Percentiles rank a stretch among this genome's conserved stretches.
These are phyloP conservation scores for Brachionus plicatilis DNA, from an alignment of 1,140 invertebrate species.

Conservation along the genomic window DNA sequence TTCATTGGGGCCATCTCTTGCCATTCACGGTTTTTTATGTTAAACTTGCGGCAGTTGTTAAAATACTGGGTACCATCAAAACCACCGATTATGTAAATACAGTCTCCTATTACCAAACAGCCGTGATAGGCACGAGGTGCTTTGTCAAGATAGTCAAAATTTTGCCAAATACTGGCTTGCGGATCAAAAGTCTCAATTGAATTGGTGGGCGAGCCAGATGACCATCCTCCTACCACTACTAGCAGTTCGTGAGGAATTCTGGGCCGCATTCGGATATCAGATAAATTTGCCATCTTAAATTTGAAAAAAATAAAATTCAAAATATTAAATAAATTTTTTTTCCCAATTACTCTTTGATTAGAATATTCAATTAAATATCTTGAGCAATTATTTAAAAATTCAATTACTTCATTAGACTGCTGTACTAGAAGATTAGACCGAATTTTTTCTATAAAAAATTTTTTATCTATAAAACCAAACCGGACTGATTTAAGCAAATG, in stretches of 20 bases:
- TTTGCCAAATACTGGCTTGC: background rate
- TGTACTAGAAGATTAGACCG: conserved; percentile 63
- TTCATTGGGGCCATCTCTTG: conserved; percentile 44
- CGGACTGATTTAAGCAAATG: conserved; percentile 12
- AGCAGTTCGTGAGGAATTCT: conserved; percentile 59
- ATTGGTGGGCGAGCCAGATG: conserved; percentile 65
- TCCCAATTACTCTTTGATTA: conserved; percentile 58
- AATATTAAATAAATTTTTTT: conserved; percentile 45
- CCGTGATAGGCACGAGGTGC: conserved; percentile 45
- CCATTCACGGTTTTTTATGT: conserved; percentile 43
- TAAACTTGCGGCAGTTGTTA: conserved; percentile 45
- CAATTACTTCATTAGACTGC: conserved; percentile 62
- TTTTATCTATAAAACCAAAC: conserved; percentile 11
- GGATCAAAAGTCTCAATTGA: conserved; percentile 70
- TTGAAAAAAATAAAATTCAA: conserved; percentile 42
- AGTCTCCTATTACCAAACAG: conserved; percentile 41
- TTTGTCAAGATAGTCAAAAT: background rate
- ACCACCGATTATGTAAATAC: conserved; percentile 46
- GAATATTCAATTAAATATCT: conserved; percentile 68
- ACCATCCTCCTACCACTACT: conserved; percentile 70
- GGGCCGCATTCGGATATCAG: conserved; percentile 48
- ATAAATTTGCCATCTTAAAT: background rate
- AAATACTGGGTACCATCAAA: conserved; percentile 47
- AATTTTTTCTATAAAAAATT: conserved; percentile 43
- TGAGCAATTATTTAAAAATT: conserved; percentile 68